phyloP scores from a whole-genome alignment of 2,888 invertebrate species.

The Julus scanicus region DNA sequence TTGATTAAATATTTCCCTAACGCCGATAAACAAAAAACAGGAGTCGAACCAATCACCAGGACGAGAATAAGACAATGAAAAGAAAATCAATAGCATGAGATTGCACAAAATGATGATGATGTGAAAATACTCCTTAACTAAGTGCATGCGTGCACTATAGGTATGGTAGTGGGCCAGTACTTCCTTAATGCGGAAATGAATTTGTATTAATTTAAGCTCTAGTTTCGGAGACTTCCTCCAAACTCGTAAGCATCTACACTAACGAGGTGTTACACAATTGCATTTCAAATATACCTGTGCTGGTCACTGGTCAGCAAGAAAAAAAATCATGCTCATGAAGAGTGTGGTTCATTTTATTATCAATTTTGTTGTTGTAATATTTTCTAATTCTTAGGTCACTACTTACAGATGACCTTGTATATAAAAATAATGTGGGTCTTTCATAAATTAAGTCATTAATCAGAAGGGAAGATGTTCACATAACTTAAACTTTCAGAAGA shows the following conservation, averaged over 20 bases:
- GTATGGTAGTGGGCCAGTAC: constrained; percentile 30
- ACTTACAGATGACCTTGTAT: too few relatives aligned
- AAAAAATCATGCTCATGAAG: neutral
- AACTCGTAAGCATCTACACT: too few relatives aligned
- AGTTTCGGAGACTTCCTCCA: neutral
- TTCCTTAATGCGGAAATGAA: constrained; percentile 42
- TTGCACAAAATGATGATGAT: constrained; percentile 24
- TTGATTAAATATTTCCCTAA: constrained; percentile 35
- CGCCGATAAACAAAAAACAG: neutral
- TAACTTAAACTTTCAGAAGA: too few relatives aligned
- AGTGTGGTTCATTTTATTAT: neutral
- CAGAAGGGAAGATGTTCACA: too few relatives aligned
- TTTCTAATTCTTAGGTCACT: too few relatives aligned
- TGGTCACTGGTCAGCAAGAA: neutral
- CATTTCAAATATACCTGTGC: neutral
- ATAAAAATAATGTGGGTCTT: too few relatives aligned
- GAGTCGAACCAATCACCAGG: neutral
- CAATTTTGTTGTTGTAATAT: neutral
- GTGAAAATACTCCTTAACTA: neutral
- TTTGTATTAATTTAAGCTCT: neutral
- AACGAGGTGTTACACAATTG: neutral
- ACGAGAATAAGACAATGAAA: constrained; percentile 38
- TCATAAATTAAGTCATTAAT: too few relatives aligned
- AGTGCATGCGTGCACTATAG: neutral
- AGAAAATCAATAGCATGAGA: constrained; percentile 44